These are phyloP conservation scores for Lasioglossum baleicum DNA, from an alignment of 1,140 invertebrate genomes.

Conservation along the genomic window DNA sequence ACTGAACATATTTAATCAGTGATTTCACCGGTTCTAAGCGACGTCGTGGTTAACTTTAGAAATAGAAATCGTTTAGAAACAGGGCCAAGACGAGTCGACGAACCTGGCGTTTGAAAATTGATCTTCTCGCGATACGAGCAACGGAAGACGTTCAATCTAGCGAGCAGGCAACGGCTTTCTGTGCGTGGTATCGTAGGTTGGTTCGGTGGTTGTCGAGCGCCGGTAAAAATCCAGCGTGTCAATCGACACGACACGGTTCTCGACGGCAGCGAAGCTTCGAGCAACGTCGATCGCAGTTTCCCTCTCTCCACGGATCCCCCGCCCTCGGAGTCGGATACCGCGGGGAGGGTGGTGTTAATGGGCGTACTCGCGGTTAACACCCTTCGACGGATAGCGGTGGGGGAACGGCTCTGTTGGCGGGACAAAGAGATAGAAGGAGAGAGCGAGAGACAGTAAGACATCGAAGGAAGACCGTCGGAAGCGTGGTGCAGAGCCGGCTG, in stretches of 20 bases:
- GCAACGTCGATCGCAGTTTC: slow-evolving; percentile 47
- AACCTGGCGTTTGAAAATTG: too few relatives aligned
- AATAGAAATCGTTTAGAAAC: too few relatives aligned
- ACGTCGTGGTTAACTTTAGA: too few relatives aligned
- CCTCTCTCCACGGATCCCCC: background rate
- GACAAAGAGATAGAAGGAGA: slow-evolving; percentile 2
- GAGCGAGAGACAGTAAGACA: background rate
- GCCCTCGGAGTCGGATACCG: background rate
- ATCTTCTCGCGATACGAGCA: background rate
- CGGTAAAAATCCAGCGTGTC: slow-evolving; percentile 56
- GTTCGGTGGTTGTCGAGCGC: background rate
- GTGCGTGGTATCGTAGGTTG: too few relatives aligned
- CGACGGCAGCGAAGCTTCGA: slow-evolving; percentile 44
- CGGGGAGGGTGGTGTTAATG: slow-evolving; percentile 75
- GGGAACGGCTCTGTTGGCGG: background rate
- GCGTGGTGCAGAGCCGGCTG: slow-evolving; percentile 22
- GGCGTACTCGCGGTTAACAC: slow-evolving; percentile 80
- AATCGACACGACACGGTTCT: slow-evolving; percentile 40
- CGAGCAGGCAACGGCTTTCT: background rate
- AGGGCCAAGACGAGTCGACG: too few relatives aligned
- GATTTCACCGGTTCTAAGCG: too few relatives aligned
- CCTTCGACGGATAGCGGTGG: slow-evolving; percentile 60
- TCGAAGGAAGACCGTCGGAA: slow-evolving; percentile 27
- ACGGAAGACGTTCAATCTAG: background rate
- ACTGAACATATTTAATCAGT: too few relatives aligned